phyloP scores from a whole-genome alignment of 1,140 invertebrate species.

The Spodoptera frugiperda region DNA sequence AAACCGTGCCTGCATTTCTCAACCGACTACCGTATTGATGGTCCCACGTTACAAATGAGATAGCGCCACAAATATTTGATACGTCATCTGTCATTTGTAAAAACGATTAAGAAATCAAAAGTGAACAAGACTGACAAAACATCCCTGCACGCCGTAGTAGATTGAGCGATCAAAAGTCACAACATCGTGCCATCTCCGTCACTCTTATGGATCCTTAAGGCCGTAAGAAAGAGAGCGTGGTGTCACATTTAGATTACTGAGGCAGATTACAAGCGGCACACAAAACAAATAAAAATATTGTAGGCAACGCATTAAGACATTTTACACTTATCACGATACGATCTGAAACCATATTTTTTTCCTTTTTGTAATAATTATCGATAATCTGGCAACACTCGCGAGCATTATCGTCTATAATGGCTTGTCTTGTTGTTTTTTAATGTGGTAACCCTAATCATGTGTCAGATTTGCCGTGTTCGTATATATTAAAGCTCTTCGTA shows the following conservation, averaged over 20 bases:
- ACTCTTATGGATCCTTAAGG: constrained; percentile 28
- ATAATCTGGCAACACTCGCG: constrained; percentile 82
- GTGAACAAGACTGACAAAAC: constrained; percentile 65
- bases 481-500: constrained; percentile 68
- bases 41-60: constrained; percentile 15
- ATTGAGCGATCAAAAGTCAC: constrained; percentile 75
- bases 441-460: constrained; percentile 82
- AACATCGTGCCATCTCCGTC: constrained; percentile 61
- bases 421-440: constrained; percentile 69
- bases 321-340: constrained; percentile 81
- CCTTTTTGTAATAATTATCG: constrained; percentile 84
- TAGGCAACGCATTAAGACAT: constrained; percentile 81
- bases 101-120: constrained; percentile 73
- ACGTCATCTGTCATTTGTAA: constrained; percentile 66
- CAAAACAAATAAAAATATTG: constrained; percentile 82
- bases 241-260: constrained; percentile 64
- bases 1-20: no score
- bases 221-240: constrained; percentile 48
- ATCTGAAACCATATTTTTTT: constrained; percentile 67
- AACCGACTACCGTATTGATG: constrained; percentile 19
- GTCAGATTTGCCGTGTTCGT: constrained; percentile 81
- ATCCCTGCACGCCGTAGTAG: constrained; percentile 55
- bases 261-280: constrained; percentile 63
- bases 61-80: constrained; percentile 39
- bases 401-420: constrained; percentile 79